phyloP scores from a whole-genome alignment of 2,113 vertebrate genomes.

The Rattus rattus region DNA sequence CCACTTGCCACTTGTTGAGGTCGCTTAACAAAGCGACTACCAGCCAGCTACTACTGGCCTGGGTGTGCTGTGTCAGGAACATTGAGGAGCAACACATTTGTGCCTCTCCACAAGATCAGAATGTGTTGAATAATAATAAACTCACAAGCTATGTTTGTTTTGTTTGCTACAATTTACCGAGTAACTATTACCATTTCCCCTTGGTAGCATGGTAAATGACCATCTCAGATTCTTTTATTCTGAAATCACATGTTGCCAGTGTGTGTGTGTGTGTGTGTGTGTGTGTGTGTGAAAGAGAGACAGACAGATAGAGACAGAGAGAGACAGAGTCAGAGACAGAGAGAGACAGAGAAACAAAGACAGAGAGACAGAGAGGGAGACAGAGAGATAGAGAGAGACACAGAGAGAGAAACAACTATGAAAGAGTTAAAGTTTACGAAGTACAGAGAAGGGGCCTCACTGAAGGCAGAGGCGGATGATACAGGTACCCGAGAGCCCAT shows the following conservation, averaged over 20 bases:
- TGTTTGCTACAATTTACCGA: background rate
- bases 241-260: background rate
- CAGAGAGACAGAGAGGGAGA: too few relatives aligned
- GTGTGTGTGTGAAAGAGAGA: too few relatives aligned
- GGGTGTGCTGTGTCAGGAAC: background rate
- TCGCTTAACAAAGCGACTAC: background rate
- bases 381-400: too few relatives aligned
- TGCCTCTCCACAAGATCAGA: background rate
- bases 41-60: background rate
- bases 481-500: background rate
- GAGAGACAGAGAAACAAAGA: too few relatives aligned
- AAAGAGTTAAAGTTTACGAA: background rate
- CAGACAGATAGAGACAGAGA: too few relatives aligned
- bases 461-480: background rate
- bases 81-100: background rate
- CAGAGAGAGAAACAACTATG: background rate
- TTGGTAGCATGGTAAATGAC: background rate
- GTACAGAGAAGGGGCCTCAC: background rate
- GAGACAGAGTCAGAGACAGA: too few relatives aligned
- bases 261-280: background rate
- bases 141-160: background rate
- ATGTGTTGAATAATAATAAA: background rate
- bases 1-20: background rate
- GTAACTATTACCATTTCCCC: background rate
- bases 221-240: background rate